Evolutionary conservation across 2,113 vertebrate species (phyloP).

Genomic region (Cephalopholis sonnerati): DNA sequence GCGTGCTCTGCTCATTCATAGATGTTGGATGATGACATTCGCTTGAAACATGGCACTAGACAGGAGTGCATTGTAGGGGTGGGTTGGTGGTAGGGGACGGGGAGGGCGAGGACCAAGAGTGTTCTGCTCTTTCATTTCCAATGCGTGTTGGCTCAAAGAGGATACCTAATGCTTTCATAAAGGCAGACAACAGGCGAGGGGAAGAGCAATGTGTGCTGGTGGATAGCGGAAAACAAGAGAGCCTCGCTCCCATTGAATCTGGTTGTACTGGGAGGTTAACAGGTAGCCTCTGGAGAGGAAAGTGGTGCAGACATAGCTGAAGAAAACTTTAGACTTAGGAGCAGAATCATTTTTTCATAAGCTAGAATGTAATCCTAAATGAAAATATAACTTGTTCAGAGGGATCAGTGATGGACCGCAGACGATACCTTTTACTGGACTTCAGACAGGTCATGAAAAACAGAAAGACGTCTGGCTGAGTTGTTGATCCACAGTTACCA

Average conservation of each 20-base stretch:
- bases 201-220: slow-evolving; percentile 57
- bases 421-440: background rate
- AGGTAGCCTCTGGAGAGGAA: slow-evolving; percentile 46
- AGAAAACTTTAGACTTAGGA: slow-evolving; percentile 25
- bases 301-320: slow-evolving; percentile 33
- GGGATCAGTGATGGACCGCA: background rate
- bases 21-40: slow-evolving; percentile 82
- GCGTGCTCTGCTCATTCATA: slow-evolving; percentile 74
- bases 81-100: slow-evolving; percentile 56
- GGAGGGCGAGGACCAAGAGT: slow-evolving; percentile 63
- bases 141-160: slow-evolving; percentile 71
- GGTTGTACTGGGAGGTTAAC: slow-evolving; percentile 58
- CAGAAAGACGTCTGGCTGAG: background rate
- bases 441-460: background rate
- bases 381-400: background rate
- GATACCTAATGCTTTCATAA: slow-evolving; percentile 77
- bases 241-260: slow-evolving; percentile 55
- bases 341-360: background rate
- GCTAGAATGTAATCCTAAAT: background rate
- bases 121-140: slow-evolving; percentile 80
- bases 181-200: slow-evolving; percentile 59
- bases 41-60: slow-evolving; percentile 71
- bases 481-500: background rate
- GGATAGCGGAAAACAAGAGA: slow-evolving; percentile 65
- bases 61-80: slow-evolving; percentile 75